phyloP scores from a whole-genome alignment of 2,113 vertebrate genomes.

The Orthochromis indermauri region DNA sequence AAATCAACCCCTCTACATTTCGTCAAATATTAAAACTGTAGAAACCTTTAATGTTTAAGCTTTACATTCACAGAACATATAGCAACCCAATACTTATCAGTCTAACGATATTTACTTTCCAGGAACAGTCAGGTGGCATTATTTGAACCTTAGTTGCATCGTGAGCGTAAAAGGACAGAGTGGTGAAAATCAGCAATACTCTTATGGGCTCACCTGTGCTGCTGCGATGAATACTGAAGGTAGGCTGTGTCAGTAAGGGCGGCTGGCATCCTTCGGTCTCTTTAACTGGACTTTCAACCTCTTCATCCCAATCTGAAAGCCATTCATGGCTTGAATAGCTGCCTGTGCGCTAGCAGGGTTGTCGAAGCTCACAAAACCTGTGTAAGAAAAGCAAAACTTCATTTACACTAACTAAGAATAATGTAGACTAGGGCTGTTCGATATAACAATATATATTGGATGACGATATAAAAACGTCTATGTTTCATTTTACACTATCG shows the following conservation, averaged over 20 bases:
- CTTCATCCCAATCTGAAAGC: constrained; percentile 98
- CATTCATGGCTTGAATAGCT: constrained; percentile 98
- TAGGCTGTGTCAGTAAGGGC: constrained; percentile 87
- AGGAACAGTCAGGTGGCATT: not conserved
- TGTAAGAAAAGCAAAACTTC: not conserved
- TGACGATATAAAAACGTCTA: no score
- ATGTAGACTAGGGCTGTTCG: not conserved
- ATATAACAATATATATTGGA: no score
- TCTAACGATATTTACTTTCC: not conserved
- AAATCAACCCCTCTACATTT: not conserved
- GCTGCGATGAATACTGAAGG: constrained; percentile 70
- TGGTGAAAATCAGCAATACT: not conserved
- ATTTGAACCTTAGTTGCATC: not conserved
- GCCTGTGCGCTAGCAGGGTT: constrained; percentile 96
- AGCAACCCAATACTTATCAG: not conserved
- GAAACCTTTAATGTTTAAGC: not conserved
- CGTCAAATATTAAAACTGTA: not conserved
- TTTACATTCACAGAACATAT: not conserved
- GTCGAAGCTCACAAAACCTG: constrained; percentile 99
- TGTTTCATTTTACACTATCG: no score
- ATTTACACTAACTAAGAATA: not conserved
- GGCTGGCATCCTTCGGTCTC: constrained; percentile 93
- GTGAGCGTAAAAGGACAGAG: not conserved
- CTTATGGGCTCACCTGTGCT: constrained; percentile 75
- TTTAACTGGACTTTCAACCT: constrained; percentile 98